phyloP scores from a whole-genome alignment of 1,140 invertebrate genomes.

The Nephila pilipes region DNA sequence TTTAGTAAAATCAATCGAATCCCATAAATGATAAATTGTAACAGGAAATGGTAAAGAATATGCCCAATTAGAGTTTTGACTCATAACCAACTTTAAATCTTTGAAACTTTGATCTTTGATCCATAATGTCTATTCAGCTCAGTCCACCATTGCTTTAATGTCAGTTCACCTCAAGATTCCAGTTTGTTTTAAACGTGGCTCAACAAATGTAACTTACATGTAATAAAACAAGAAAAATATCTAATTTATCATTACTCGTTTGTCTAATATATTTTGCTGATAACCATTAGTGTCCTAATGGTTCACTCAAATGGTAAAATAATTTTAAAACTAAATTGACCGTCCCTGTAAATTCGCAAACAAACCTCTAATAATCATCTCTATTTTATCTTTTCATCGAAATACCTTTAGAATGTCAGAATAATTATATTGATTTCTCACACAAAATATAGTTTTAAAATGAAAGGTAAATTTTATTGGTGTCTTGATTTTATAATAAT shows the following conservation, averaged over 20 bases:
- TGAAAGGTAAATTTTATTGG: too few relatives aligned
- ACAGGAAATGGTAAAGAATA: background rate
- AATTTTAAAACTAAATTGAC: background rate
- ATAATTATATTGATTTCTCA: too few relatives aligned
- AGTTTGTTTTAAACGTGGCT: slow-evolving; percentile 67
- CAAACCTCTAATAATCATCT: background rate
- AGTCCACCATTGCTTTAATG: slow-evolving; percentile 65
- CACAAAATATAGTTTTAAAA: too few relatives aligned
- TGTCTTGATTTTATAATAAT: too few relatives aligned
- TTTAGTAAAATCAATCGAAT: background rate
- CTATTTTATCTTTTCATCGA: too few relatives aligned
- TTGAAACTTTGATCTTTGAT: background rate
- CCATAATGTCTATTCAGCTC: slow-evolving; percentile 14
- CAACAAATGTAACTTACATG: background rate
- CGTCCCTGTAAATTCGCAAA: background rate
- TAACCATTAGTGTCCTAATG: too few relatives aligned
- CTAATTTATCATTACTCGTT: too few relatives aligned
- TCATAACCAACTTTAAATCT: background rate
- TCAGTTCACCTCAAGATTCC: slow-evolving; percentile 66
- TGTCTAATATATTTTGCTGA: too few relatives aligned
- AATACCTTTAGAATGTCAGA: too few relatives aligned
- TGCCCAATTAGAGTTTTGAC: background rate
- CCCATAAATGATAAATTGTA: background rate
- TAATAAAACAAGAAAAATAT: background rate
- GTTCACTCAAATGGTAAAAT: too few relatives aligned